Conservation (phyloP, 2,113 vertebrate species). For the Parus major region DNA sequence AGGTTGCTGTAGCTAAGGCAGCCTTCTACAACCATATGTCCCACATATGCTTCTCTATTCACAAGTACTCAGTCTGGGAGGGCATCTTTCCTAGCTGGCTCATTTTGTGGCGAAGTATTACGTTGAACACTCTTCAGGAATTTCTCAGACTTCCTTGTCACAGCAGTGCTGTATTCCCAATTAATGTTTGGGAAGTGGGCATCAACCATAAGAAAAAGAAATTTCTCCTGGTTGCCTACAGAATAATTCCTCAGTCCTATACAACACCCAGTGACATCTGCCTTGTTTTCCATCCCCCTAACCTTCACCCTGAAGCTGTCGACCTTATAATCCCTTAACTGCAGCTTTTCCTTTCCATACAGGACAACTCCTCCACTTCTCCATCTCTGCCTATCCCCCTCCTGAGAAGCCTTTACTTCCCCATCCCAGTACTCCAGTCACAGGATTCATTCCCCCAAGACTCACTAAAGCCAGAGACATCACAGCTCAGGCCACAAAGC, state of each 20-base stretch:
- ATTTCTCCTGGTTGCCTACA: neutral
- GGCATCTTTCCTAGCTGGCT: neutral
- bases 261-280: neutral
- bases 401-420: neutral
- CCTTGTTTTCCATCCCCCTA: neutral
- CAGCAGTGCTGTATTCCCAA: neutral
- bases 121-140: neutral
- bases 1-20: neutral
- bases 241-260: neutral
- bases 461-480: neutral
- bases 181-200: neutral
- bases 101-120: neutral
- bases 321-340: neutral
- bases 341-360: neutral
- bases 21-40: neutral
- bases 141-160: neutral
- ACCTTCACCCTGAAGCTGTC: neutral
- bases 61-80: neutral
- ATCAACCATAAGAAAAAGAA: neutral
- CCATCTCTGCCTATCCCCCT: neutral
- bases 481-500: neutral
- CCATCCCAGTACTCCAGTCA: neutral
- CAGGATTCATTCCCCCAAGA: neutral
- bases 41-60: neutral
- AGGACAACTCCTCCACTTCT: neutral